Base-by-base conservation (phyloP, 2,888 invertebrate genomes). In the Octodonta nipae region DNA sequence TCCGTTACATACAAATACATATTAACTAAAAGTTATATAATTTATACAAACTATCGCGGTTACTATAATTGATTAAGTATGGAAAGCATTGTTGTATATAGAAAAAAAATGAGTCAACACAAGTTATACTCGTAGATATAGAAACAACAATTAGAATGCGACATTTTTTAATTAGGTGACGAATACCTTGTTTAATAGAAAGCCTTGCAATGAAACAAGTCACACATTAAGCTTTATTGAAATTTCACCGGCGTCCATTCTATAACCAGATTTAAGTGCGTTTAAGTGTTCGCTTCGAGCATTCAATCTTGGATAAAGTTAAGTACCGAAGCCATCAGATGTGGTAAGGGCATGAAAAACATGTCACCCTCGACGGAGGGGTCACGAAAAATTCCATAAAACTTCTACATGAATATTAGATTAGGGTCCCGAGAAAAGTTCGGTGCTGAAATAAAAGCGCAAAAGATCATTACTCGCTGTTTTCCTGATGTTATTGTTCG, bases 381-480 rank as follows among this genome's bases (percentile, higher is more conserved):
- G 46, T 47, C 44, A 45, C 41, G 41, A 45, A 41, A 39, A 43
- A 43, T 41, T 46, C 47, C 46, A 46, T 46, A 46, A 49, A n/a
- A 49, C 45, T 49, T 43, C 41, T 46, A 50, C 50, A 50, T 50
- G 50, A 50, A 50, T 50, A 50, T 50, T 50, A 50, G 50, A 50
- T 50, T 49, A 50, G 42, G 43, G 46, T 12, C 14, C 16, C 13
- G 15, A 14, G 28, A 28, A 28, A 15, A 14, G 28, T 15, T 28
- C 15, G 13, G n/a, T n/a, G n/a, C n/a, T n/a, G n/a, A n/a, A n/a
- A n/a, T n/a, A n/a, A n/a, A n/a, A n/a, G n/a, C n/a, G n/a, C n/a
- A 22, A n/a, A n/a, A 11, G 22, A 22, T 22, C 22, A 22, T 22
- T 22, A 22, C 22, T n/a, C 11, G 10, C n/a, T 22, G 22, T 22